These are phyloP conservation scores for Rhodophaea formosa DNA, from an alignment of 2,888 invertebrate species.

Conservation along the genomic window DNA sequence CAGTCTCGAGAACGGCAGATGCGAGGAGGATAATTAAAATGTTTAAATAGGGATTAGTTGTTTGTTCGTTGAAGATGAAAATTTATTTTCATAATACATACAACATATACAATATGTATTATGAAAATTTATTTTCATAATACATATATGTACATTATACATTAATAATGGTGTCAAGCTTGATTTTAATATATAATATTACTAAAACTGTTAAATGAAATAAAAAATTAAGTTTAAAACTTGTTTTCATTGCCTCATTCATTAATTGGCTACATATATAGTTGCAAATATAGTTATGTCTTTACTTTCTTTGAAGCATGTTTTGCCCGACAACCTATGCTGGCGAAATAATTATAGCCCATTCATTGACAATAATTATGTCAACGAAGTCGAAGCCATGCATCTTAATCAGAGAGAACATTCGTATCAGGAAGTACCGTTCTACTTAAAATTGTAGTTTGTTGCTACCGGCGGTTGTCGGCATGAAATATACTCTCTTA, in stretches of 20 bases:
- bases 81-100: too few relatives aligned
- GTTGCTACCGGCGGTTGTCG: constrained; percentile 32
- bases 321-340: too few relatives aligned
- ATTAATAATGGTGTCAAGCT: too few relatives aligned
- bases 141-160: too few relatives aligned
- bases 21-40: constrained; percentile 16
- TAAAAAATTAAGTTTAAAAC: not conserved
- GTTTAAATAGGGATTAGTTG: constrained; percentile 5
- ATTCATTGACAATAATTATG: constrained; percentile 29
- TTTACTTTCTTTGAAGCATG: too few relatives aligned
- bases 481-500: constrained; percentile 37
- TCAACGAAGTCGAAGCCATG: constrained; percentile 33
- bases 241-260: not conserved
- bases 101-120: too few relatives aligned
- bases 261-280: not conserved
- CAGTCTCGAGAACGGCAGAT: constrained; percentile 31
- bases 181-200: too few relatives aligned
- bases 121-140: too few relatives aligned
- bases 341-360: not conserved
- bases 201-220: too few relatives aligned
- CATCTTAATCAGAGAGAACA: constrained; percentile 35
- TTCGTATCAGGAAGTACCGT: constrained; percentile 36
- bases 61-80: not conserved
- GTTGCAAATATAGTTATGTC: not conserved
- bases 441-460: constrained; percentile 24